Evolutionary conservation across 2,113 vertebrate species (phyloP).

Genomic region (Plecturocebus donacophilus): DNA sequence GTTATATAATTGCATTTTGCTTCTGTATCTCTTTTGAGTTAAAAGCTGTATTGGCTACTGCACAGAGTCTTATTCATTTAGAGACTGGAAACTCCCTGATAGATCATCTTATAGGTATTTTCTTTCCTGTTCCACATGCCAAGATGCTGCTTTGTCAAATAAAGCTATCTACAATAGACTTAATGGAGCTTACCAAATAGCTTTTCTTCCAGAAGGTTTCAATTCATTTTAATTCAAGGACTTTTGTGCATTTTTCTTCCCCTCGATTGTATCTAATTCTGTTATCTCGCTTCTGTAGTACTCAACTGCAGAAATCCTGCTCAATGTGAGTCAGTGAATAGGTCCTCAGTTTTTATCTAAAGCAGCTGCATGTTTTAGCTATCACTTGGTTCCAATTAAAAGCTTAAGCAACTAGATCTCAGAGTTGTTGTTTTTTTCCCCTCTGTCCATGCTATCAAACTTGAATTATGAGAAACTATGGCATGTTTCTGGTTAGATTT

Average conservation of each 20-base stretch:
- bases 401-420: conserved; percentile 53
- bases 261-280: conserved; percentile 74
- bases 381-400: conserved; percentile 61
- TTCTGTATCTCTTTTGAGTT: conserved; percentile 74
- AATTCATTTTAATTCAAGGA: conserved; percentile 80
- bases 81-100: conserved; percentile 73
- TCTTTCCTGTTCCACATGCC: conserved; percentile 77
- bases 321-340: conserved; percentile 11
- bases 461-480: conserved; percentile 20
- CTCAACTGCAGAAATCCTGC: conserved; percentile 60
- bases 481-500: conserved; percentile 8
- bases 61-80: conserved; percentile 68
- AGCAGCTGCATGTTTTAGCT: conserved; percentile 58
- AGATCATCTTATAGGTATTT: conserved; percentile 80
- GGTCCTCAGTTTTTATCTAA: conserved; percentile 52
- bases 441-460: neutral
- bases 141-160: conserved; percentile 79
- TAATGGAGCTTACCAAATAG: conserved; percentile 81
- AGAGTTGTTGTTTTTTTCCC: neutral
- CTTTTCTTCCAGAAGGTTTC: conserved; percentile 80
- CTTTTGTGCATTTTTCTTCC: conserved; percentile 75
- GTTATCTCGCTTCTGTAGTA: conserved; percentile 72
- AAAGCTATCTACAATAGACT: conserved; percentile 79
- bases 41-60: conserved; percentile 68
- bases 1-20: conserved; percentile 75